Evolutionary conservation across 2,888 invertebrate species (phyloP).

Genomic region (Orthosia incerta): DNA sequence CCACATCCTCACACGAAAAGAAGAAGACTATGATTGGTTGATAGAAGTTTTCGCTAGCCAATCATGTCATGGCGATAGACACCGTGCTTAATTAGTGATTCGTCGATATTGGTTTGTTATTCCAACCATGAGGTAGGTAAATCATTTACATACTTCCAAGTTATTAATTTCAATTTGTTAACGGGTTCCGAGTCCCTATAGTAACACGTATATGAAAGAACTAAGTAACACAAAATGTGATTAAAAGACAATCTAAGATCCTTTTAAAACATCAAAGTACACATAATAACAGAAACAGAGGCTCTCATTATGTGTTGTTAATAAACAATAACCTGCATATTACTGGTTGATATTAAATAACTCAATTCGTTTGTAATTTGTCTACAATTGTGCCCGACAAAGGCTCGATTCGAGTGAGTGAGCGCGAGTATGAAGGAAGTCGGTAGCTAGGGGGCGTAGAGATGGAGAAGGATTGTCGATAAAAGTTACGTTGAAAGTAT

Average conservation of each 20-base stretch:
- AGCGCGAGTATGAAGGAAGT: conserved; percentile 91
- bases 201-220: not conserved
- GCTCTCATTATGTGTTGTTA: conserved; percentile 71
- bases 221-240: conserved; percentile 10
- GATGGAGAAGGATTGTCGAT: conserved; percentile 73
- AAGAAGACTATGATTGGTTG: no score
- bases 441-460: conserved; percentile 84
- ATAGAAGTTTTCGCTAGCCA: no score
- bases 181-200: not conserved
- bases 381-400: conserved; percentile 91
- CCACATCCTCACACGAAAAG: no score
- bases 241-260: conserved; percentile 48
- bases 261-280: conserved; percentile 55
- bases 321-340: conserved; percentile 85
- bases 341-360: conserved; percentile 90
- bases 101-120: no score
- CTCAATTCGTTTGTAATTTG: conserved; percentile 91
- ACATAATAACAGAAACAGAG: conserved; percentile 61
- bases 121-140: no score
- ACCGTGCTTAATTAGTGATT: no score
- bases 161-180: conserved; percentile 3
- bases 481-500: not conserved
- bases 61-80: no score
- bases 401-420: conserved; percentile 90
- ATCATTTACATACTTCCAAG: no score